Evolutionary conservation across 2,113 vertebrate species (phyloP).

Genomic region (Dromas ardeola): DNA sequence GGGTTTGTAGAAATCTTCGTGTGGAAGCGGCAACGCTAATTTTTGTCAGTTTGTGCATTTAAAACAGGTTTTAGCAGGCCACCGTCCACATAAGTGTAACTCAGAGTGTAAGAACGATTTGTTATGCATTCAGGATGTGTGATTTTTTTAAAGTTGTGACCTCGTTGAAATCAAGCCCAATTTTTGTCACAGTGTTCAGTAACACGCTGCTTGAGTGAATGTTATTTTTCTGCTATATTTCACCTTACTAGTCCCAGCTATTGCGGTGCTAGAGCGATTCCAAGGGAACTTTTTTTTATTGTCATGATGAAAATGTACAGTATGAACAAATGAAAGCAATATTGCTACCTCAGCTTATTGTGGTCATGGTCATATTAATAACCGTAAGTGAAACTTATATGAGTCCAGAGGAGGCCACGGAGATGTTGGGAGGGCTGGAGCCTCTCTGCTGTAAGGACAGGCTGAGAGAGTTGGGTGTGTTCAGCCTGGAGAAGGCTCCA

Average conservation of each 20-base stretch:
- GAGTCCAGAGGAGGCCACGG: too few relatives aligned
- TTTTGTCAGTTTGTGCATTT: neutral
- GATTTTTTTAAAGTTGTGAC: neutral
- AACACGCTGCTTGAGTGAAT: neutral
- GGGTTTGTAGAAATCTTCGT: neutral
- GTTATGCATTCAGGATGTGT: neutral
- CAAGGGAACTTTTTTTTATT: neutral
- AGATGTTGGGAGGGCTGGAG: too few relatives aligned
- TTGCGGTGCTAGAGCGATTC: neutral
- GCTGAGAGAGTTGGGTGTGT: too few relatives aligned
- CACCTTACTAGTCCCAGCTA: neutral
- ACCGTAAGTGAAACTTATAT: neutral
- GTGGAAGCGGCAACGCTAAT: neutral
- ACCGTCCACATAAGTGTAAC: neutral
- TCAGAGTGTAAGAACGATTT: neutral
- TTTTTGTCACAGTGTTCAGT: neutral
- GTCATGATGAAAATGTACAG: neutral
- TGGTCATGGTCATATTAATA: neutral
- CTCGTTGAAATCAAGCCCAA: neutral
- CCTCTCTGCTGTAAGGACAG: too few relatives aligned
- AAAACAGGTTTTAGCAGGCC: neutral
- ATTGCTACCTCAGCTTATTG: neutral
- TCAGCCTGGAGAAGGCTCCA: too few relatives aligned
- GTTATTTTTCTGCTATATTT: neutral
- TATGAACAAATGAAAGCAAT: neutral